A percentile compares a stretch with the other conserved stretches of the same genome.
Evolutionary conservation across 2,113 vertebrate genomes (phyloP).

Genomic region (Sinocyclocheilus maitianheensis): DNA sequence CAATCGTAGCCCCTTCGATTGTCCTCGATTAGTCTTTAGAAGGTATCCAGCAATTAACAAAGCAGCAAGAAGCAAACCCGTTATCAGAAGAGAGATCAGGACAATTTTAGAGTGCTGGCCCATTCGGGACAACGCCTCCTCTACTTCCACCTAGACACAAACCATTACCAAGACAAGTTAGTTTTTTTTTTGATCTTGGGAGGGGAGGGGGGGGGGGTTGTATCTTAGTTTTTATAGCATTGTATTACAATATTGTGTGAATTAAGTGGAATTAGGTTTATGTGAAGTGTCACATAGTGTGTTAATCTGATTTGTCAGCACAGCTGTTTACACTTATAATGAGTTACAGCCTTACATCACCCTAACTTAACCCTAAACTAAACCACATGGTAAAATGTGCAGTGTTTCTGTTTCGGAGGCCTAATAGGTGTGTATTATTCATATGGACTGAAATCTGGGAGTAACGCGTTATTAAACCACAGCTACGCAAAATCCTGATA

Average conservation of each 20-base stretch:
- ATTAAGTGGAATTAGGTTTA: not conserved
- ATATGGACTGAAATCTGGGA: conserved; percentile 4
- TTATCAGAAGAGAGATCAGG: conserved; percentile 85
- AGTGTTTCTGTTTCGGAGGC: not conserved
- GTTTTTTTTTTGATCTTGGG: not conserved
- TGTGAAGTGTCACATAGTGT: not conserved
- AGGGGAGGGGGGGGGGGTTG: not conserved
- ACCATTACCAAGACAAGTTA: not conserved
- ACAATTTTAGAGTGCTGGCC: conserved; percentile 79
- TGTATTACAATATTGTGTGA: not conserved
- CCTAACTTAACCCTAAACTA: not conserved
- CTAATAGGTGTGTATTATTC: not conserved
- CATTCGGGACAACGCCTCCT: conserved; percentile 64
- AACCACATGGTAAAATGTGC: conserved; percentile 17
- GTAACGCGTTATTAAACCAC: not conserved
- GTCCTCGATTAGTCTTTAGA: conserved; percentile 83
- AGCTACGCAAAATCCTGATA: not conserved
- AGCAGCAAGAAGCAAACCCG: conserved; percentile 83
- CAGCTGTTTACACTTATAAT: not conserved
- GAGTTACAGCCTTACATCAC: conserved; percentile 2
- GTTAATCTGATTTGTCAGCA: conserved; percentile 2
- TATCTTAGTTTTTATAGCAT: not conserved
- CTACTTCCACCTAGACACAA: conserved; percentile 65
- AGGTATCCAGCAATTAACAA: conserved; percentile 83
- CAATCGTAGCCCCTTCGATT: conserved; percentile 85